Evolutionary conservation across 2,888 invertebrate species (phyloP), one percentile per base, ranked within the genome.

Genomic region (Agonopterix alstromeriana): DNA sequence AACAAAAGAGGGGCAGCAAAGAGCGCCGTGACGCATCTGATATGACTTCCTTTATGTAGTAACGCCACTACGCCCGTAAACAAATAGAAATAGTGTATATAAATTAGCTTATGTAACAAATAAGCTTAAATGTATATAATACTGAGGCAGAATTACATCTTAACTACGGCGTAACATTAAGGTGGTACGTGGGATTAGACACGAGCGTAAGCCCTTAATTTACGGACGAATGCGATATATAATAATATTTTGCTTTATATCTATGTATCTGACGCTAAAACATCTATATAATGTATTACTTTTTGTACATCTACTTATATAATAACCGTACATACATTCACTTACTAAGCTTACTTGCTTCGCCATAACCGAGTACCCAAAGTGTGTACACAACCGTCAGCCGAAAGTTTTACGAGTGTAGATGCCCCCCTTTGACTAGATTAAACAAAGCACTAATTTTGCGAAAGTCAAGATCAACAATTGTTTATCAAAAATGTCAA

Each of bases 181-280:
- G 80, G 82, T 84, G 84, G 82, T 86, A 85, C 84, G 79, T 82
- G 85, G 84, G 82, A 82, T 72, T 85, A 87, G 85, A 87, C 84
- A 86, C 79, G 88, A 87, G 88, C 87, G 79, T 82, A 87, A 87
- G 87, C 87, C 84, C 88, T 87, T 87, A 87, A 77, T 78, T 82
- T 82, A 85, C 88, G 88, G 88, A 88, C 88, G 88, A 86, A 88
- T 88, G 87, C 88, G 83, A 86, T 87, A 87, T 87, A 87, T 86
- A 87, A 87, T 86, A 67, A 83, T 85, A 85, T 84, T 82, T 88
- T 86, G 86, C 85, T 83, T 87, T 87, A 87, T 83, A 87, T 79
- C 86, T 87, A 87, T 86, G 82, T 87, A 87, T 87, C 83, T 88
- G 88, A 87, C 87, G 83, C 88, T 88, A 88, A 82, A 88, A 88